phyloP scores from a whole-genome alignment of 2,888 invertebrate species.

The Gisinianus flammeolus region DNA sequence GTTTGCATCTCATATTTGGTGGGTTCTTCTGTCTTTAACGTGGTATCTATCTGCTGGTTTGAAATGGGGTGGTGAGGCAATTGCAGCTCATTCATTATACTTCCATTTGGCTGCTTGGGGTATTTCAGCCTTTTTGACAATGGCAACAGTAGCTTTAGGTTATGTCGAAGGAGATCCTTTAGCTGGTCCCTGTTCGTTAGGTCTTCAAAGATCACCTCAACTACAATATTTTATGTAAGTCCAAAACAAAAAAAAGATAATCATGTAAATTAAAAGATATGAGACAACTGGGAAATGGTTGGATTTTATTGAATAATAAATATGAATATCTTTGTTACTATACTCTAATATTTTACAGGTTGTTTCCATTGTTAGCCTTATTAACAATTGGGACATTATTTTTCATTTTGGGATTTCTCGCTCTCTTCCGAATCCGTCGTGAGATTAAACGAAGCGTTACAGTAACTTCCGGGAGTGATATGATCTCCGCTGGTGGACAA shows the following conservation, averaged over 20 bases:
- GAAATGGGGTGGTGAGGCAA: constrained; percentile 98
- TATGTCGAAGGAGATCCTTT: constrained; percentile 80
- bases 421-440: constrained; percentile 86
- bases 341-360: too few species aligned
- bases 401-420: constrained; percentile 92
- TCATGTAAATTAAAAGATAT: constrained; percentile 64
- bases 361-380: constrained; percentile 88
- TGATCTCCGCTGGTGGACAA: constrained; percentile 54
- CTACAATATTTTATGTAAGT: constrained; percentile 58
- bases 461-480: constrained; percentile 52
- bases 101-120: constrained; percentile 99
- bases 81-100: constrained; percentile 95
- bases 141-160: constrained; percentile 91
- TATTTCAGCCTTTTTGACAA: constrained; percentile 92
- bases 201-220: constrained; percentile 40
- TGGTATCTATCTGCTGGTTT: constrained; percentile 96
- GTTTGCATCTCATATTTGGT: constrained; percentile 68
- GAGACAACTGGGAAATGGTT: constrained; percentile 71
- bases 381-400: constrained; percentile 90
- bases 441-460: constrained; percentile 58
- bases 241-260: not conserved
- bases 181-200: constrained; percentile 50
- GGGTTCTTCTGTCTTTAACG: constrained; percentile 93
- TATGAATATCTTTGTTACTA: too few species aligned
- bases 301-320: constrained; percentile 29